Conservation (phyloP, 92 coral and sea anemone genomes). For the Porites divaricata region DNA sequence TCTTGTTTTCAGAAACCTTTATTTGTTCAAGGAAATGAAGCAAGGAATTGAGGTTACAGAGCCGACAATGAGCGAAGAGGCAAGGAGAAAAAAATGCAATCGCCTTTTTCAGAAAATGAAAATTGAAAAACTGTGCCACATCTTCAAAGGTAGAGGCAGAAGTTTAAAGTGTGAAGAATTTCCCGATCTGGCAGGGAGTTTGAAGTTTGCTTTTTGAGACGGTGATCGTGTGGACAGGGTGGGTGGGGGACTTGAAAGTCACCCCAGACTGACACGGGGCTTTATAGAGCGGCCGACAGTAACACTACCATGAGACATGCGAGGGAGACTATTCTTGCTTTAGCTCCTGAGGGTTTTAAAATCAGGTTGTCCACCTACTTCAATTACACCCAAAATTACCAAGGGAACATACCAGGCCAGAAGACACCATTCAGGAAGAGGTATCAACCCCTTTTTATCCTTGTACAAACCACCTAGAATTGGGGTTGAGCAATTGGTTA, state of each 20-base stretch:
- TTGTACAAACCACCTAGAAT: conserved; percentile 68
- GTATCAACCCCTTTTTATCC: conserved; percentile 57
- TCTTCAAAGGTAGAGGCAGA: conserved; percentile 65
- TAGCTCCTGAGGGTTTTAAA: conserved; percentile 56
- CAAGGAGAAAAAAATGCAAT: background rate
- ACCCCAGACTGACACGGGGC: conserved; percentile 60
- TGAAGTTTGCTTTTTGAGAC: conserved; percentile 62
- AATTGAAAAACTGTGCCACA: conserved; percentile 49
- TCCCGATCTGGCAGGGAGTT: conserved; percentile 62
- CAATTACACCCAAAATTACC: conserved; percentile 63
- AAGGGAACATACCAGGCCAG: conserved; percentile 59
- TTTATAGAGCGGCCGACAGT: conserved; percentile 55
- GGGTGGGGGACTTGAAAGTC: conserved; percentile 67
- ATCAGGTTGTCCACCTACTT: conserved; percentile 53
- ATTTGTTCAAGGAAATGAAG: conserved; percentile 32
- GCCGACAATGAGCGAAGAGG: background rate
- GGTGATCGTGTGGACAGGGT: conserved; percentile 41
- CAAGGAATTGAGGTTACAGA: background rate
- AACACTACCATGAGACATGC: conserved; percentile 53
- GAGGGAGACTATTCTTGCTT: conserved; percentile 42
- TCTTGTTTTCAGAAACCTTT: background rate
- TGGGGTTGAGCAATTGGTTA: conserved; percentile 61
- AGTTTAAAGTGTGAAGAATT: conserved; percentile 53
- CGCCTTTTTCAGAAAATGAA: conserved; percentile 51
- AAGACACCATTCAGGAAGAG: conserved; percentile 68